phyloP scores from a whole-genome alignment of 2,888 invertebrate species.

The Dinocampus coccinellae region DNA sequence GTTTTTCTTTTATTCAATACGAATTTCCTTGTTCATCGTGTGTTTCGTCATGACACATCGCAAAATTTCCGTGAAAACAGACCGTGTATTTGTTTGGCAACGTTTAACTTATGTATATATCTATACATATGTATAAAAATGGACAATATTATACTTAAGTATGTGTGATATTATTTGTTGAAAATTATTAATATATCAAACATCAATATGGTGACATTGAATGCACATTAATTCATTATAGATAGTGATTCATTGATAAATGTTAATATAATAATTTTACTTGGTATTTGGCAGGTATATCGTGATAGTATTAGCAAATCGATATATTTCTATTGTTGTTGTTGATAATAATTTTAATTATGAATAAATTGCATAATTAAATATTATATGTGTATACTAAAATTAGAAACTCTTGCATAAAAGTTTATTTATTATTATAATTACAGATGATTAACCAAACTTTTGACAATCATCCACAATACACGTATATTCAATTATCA shows the following conservation, averaged over 20 bases:
- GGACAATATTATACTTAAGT: background rate
- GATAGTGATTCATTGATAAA: background rate
- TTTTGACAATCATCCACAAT: constrained; percentile 11
- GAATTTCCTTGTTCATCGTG: no score
- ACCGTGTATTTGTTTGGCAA: background rate
- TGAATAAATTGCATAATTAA: constrained; percentile 2
- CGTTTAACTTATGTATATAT: background rate
- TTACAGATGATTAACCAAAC: constrained; percentile 26
- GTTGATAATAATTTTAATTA: background rate
- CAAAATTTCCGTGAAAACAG: background rate
- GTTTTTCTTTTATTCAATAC: no score
- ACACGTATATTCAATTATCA: constrained; percentile 11
- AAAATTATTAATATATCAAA: background rate
- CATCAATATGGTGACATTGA: background rate
- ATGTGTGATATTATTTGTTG: background rate
- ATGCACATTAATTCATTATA: background rate
- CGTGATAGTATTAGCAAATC: background rate
- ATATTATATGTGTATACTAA: background rate
- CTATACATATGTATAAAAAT: background rate
- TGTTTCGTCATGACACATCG: background rate
- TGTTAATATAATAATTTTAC: background rate
- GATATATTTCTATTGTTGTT: background rate
- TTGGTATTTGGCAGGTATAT: background rate
- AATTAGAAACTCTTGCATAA: background rate
- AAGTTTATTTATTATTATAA: background rate